phyloP scores from a whole-genome alignment of 35 echinoderm and acorn worm genomes.

The Diadema setosum region DNA sequence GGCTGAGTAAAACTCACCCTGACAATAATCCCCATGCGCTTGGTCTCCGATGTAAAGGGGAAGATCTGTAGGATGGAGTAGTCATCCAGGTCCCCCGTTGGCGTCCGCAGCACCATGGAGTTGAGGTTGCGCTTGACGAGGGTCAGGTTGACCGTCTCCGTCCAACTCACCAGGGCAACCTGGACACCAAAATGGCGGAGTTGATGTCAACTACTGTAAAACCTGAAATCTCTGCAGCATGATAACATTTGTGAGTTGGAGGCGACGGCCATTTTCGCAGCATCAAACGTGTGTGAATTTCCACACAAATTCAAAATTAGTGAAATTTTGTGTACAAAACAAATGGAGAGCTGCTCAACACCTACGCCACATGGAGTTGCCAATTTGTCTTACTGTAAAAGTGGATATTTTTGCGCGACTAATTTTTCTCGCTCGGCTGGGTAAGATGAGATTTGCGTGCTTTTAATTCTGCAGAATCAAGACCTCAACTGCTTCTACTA shows the following conservation, averaged over 20 bases:
- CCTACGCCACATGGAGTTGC: too few species aligned
- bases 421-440: too few species aligned
- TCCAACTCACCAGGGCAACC: slow-evolving; percentile 96
- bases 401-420: too few species aligned
- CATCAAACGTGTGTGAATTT: too few species aligned
- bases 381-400: too few species aligned
- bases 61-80: slow-evolving; percentile 95
- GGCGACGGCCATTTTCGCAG: too few species aligned
- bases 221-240: background rate
- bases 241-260: background rate
- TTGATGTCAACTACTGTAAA: background rate
- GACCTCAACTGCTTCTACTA: too few species aligned
- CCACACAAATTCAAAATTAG: too few species aligned
- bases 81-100: slow-evolving; percentile 40
- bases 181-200: background rate
- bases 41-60: slow-evolving; percentile 95
- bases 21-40: slow-evolving; percentile 97
- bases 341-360: too few species aligned
- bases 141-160: slow-evolving; percentile 77
- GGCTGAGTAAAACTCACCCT: slow-evolving; percentile 74
- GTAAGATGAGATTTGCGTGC: too few species aligned
- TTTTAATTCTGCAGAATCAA: too few species aligned
- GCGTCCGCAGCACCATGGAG: slow-evolving; percentile 79
- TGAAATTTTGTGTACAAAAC: too few species aligned
- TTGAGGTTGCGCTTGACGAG: slow-evolving; percentile 81